Evolutionary conservation across 2,113 vertebrate genomes (phyloP), one percentile per base, ranked within the genome.

Genomic region (Catharus bicknelli): DNA sequence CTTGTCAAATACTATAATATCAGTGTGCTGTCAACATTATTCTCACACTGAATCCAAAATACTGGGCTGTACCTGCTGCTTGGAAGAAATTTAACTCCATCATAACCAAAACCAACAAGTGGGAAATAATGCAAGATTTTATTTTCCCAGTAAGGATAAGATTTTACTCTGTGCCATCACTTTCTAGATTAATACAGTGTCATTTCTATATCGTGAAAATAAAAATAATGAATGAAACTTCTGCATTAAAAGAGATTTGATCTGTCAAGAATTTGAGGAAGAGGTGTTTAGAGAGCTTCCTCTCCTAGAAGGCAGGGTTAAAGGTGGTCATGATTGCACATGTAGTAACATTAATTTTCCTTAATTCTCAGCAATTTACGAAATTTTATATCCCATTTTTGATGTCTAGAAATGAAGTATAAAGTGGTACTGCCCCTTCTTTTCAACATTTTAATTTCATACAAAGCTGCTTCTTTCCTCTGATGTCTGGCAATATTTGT

Each of bases 361-460:
- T 19, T 51, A 18, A 27, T 73, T 74, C 30, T 75, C 61, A 38
- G 9, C 6, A 36, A 15, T 89, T 75, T 83, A 15, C 9, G 20
- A 53, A 57, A 23, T 40, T 89, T 88, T 79, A 10, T 64, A 5
- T 40, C 15, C 13, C 14, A 38, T 4, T 64, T 81, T 69, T 47
- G 16, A 3, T 4, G 5, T 55, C 19, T 51, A 8, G 10, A 59
- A 63, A 73, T 14, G 73, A 29, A 64, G 8, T 27, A 8, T 27
- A 45, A 93, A 64, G 55, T 59, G 4, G 1, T 25, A 3, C 32
- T 64, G 10, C 8, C 4, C 0, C 25, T 2, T 1, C 3, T 61
- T 78, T 61, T 74, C 25, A 42, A 9, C n/a, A 34, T 38, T 74
- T 66, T 34, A 5, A 29, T 72, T 48, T 64, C 42, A 27, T 43